A percentile compares a stretch with the other conserved stretches of the same genome.
These are phyloP conservation scores for Rhynchonycteris naso DNA, from an alignment of 2,797 vertebrate genomes.

Conservation along the genomic window DNA sequence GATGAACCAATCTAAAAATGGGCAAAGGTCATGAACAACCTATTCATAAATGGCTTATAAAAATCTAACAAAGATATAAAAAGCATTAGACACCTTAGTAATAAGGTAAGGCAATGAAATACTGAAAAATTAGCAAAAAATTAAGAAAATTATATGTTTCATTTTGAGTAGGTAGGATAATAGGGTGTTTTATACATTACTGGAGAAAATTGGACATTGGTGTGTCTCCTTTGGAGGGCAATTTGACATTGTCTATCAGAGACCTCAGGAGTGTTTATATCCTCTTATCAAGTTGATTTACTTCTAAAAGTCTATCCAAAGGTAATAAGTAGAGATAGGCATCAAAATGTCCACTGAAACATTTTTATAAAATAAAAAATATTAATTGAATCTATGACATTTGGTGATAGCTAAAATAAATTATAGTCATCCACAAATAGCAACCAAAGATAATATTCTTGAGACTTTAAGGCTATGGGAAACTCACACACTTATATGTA, in stretches of 20 bases:
- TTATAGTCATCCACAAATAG: background rate
- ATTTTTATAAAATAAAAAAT: background rate
- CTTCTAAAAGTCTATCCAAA: background rate
- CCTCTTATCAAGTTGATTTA: background rate
- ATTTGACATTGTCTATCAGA: background rate
- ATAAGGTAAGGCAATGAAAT: background rate
- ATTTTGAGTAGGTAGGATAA: background rate
- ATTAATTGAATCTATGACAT: background rate
- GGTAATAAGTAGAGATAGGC: background rate
- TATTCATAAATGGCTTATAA: background rate
- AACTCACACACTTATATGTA: background rate
- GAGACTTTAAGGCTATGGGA: background rate
- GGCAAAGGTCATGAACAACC: background rate
- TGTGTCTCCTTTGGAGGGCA: background rate
- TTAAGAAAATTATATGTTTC: background rate
- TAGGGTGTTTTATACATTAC: background rate
- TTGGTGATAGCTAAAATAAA: background rate
- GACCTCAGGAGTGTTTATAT: background rate
- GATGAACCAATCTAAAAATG: background rate
- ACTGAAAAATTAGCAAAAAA: background rate
- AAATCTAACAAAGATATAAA: background rate
- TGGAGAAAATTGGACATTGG: background rate
- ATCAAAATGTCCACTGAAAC: background rate
- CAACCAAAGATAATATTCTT: slow-evolving; percentile 7
- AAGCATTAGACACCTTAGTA: background rate